Evolutionary conservation across 1,140 invertebrate species (phyloP).

Genomic region (Drosophila parvula): DNA sequence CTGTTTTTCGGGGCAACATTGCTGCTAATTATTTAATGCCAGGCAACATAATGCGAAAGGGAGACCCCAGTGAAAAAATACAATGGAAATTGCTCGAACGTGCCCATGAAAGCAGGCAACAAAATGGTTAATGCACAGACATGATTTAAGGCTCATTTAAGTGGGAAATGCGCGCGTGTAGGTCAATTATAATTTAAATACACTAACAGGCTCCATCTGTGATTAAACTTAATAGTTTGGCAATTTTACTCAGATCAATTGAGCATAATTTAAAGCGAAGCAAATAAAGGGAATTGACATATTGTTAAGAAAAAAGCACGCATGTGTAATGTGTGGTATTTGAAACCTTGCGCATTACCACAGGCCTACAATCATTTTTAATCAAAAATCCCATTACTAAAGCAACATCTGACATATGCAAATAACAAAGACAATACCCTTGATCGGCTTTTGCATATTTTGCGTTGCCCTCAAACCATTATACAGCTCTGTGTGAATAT

Average conservation of each 20-base stretch:
- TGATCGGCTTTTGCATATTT: constrained; percentile 8
- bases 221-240: constrained; percentile 19
- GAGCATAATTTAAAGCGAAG: constrained; percentile 8
- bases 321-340: constrained; percentile 1
- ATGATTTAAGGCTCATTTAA: constrained; percentile 46
- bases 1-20: constrained; percentile 60
- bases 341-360: neutral
- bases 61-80: constrained; percentile 17
- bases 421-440: constrained; percentile 29
- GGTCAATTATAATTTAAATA: constrained; percentile 28
- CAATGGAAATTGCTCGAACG: constrained; percentile 11
- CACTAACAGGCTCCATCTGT: neutral
- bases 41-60: constrained; percentile 17
- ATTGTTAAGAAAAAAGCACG: neutral
- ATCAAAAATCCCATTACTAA: constrained; percentile 14
- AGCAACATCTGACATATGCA: constrained; percentile 22
- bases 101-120: constrained; percentile 24
- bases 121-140: constrained; percentile 27
- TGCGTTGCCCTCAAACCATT: neutral
- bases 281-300: neutral
- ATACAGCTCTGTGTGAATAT: constrained; percentile 4
- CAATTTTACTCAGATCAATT: constrained; percentile 6
- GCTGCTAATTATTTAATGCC: constrained; percentile 64
- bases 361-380: constrained; percentile 9
- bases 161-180: constrained; percentile 4